Evolutionary conservation across 2,113 vertebrate genomes (phyloP).

Genomic region (Alligator mississippiensis): DNA sequence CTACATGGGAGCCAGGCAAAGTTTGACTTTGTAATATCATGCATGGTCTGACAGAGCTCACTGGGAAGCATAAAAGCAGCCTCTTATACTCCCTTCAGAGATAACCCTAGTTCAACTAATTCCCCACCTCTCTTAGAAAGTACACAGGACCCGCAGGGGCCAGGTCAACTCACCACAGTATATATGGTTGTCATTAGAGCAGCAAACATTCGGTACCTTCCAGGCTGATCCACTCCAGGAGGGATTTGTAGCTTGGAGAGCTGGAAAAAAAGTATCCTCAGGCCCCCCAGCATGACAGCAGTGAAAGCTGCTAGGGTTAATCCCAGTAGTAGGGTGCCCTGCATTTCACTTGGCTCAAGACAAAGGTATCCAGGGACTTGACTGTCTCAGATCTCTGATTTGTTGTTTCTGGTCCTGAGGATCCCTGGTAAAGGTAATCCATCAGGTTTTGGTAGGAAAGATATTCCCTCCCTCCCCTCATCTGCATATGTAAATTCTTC

Average conservation of each 20-base stretch:
- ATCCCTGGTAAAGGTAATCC: no score
- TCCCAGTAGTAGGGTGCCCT: not conserved
- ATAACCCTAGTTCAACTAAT: not conserved
- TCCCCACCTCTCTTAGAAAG: not conserved
- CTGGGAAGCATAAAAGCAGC: not conserved
- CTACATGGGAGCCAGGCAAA: not conserved
- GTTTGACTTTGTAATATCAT: not conserved
- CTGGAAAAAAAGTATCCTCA: not conserved
- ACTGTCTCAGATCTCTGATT: not conserved
- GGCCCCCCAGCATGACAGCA: not conserved
- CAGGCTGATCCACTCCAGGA: slow-evolving; percentile 2
- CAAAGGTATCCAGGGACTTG: not conserved
- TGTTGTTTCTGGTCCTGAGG: no score
- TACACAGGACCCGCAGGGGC: no score
- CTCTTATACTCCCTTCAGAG: not conserved
- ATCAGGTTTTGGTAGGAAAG: no score
- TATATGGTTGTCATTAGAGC: not conserved
- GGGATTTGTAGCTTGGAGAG: not conserved
- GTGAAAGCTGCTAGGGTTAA: not conserved
- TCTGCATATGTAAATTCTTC: no score
- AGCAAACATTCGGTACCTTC: not conserved
- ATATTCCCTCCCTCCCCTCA: no score
- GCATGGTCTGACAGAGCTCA: not conserved
- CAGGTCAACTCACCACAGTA: slow-evolving; percentile 28
- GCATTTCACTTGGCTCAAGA: not conserved